phyloP scores from a whole-genome alignment of 2,888 invertebrate species.

The Watsonalla binaria region DNA sequence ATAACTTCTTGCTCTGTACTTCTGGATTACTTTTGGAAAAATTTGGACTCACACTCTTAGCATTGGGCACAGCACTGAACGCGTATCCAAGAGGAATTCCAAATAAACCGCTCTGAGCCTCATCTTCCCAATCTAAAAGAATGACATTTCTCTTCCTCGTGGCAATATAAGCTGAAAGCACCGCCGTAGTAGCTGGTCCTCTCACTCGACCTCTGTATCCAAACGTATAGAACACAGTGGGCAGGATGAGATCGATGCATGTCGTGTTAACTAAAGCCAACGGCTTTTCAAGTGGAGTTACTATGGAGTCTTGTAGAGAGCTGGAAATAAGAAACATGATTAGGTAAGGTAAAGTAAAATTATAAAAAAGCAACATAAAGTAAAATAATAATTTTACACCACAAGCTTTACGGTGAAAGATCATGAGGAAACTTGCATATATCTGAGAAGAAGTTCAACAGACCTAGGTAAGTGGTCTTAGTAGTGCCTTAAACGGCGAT shows the following conservation, averaged over 20 bases:
- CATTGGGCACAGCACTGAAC: conserved; percentile 57
- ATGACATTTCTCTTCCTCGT: conserved; percentile 61
- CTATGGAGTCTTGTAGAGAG: conserved; percentile 40
- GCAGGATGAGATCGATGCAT: conserved; percentile 46
- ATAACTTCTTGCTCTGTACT: too few species aligned
- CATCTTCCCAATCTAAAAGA: conserved; percentile 66
- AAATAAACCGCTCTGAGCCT: conserved; percentile 53
- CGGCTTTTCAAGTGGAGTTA: conserved; percentile 38
- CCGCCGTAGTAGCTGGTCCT: conserved; percentile 61
- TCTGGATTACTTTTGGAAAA: conserved; percentile 13
- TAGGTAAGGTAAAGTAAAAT: too few species aligned
- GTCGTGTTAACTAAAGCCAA: conserved; percentile 30
- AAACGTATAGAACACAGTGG: conserved; percentile 63
- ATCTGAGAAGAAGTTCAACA: too few species aligned
- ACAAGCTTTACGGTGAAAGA: too few species aligned
- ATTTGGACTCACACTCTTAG: conserved; percentile 44
- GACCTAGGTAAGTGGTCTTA: too few species aligned
- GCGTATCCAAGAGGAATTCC: conserved; percentile 57
- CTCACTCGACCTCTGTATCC: conserved; percentile 54
- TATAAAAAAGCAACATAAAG: too few species aligned
- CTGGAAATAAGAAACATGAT: conserved; percentile 27
- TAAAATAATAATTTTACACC: too few species aligned
- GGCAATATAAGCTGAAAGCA: conserved; percentile 50
- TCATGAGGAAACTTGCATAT: too few species aligned
- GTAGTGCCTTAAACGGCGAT: too few species aligned